Evolutionary conservation across 1,140 invertebrate species (phyloP), one percentile per base, ranked within the genome.

Genomic region (Meloidogyne chitwoodi): DNA sequence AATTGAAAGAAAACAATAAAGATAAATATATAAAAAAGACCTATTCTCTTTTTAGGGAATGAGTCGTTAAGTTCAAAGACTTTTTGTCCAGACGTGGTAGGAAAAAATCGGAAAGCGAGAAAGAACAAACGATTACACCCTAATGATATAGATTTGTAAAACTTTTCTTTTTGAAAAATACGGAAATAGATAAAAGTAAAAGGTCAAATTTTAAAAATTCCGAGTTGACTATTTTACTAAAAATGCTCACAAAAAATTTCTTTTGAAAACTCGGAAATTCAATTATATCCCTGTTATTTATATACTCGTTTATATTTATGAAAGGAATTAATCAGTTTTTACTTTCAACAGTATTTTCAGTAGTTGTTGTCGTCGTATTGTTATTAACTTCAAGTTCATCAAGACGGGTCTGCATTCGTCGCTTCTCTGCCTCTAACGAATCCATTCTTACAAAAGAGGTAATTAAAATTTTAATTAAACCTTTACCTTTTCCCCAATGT

Each of bases 401-500:
- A 8, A 78, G 68, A 16, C 77, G 75, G 22, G 38, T 41, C 41
- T 78, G 77, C 77, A 78, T 31, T 24, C 77, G 78, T 22, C 77
- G 77, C 78, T 78, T 78, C 29, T 78, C 77, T n/a, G 77, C 77
- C 24, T 78, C 77, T 38, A 78, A 61, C 19, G 44, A 68, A 61
- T 78, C 77, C 77, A 78, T 78, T 11, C 70, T 72, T 56, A 12
- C 0, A 16, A 71, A 61, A 14, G 41, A 22, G 6, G 16, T 31
- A 44, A 24, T 16, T 56, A 11, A n/a, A 2, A 22, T 22, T 8
- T 10, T 0, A 31, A 34, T 24, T 44, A 10, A 12, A 61, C 19
- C 2, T 31, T 31, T 6, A 72, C 70, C 77, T 48, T 71, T 78
- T 78, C 26, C 77, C 77, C 10, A 79, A 34, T 11, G 77, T 78